Evolutionary conservation across 2,888 invertebrate species (phyloP).

Genomic region (Drosophila buzzatii): DNA sequence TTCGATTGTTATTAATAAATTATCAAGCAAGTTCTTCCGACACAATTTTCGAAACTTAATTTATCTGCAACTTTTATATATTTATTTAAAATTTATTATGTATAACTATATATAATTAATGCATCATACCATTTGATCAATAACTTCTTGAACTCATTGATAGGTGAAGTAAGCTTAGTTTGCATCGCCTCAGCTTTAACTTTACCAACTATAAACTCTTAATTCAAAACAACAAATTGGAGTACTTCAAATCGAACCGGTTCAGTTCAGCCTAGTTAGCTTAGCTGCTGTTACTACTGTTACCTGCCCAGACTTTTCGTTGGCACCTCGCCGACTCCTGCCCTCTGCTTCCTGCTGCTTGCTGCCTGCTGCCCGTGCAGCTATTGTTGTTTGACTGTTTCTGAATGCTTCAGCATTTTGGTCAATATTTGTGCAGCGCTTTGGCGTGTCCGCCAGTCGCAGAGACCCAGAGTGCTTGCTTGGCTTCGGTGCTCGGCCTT

Average conservation of each 20-base stretch:
- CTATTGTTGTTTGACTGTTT: constrained; percentile 63
- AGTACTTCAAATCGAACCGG: background rate
- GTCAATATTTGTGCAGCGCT: constrained; percentile 74
- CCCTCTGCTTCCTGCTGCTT: background rate
- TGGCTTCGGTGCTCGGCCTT: constrained; percentile 10
- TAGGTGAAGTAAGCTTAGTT: no score
- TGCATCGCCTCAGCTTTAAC: background rate
- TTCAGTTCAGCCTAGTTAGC: background rate
- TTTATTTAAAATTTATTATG: no score
- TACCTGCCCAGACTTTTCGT: background rate
- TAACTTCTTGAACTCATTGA: no score
- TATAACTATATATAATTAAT: no score
- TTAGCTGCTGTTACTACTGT: background rate
- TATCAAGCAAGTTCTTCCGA: background rate
- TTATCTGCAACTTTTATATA: no score
- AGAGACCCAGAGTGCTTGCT: constrained; percentile 8
- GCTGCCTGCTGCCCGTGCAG: constrained; percentile 4
- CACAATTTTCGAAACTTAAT: background rate
- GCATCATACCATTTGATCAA: no score
- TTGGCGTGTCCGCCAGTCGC: constrained; percentile 46
- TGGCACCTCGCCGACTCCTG: background rate
- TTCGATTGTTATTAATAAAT: background rate
- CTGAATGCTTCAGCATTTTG: constrained; percentile 67
- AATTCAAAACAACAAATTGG: background rate
- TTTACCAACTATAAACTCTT: background rate